Percentiles rank a stretch among this genome's conserved stretches.
Conservation (phyloP, 2,113 vertebrate genomes). For the Corvus cornix region DNA sequence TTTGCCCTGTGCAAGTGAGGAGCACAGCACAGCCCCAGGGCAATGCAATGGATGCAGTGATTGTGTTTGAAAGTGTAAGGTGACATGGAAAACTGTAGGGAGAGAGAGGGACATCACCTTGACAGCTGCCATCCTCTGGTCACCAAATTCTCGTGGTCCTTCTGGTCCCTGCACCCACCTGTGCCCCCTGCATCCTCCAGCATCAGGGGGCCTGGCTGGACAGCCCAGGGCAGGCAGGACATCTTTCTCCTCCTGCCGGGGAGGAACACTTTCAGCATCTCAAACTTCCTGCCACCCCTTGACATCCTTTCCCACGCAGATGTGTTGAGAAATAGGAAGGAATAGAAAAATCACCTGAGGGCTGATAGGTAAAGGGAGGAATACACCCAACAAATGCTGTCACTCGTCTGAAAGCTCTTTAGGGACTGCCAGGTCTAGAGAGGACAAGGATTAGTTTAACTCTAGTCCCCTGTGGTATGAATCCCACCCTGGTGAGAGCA, state of each 20-base stretch:
- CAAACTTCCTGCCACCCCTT: not conserved
- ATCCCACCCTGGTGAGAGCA: not conserved
- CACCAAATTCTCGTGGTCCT: not conserved
- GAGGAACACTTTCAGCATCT: not conserved
- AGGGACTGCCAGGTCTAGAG: not conserved
- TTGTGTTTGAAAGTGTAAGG: not conserved
- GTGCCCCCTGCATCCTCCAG: not conserved
- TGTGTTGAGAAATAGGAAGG: not conserved
- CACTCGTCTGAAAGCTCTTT: not conserved
- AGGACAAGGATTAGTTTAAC: not conserved
- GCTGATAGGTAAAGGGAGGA: not conserved
- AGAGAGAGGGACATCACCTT: not conserved
- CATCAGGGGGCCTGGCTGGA: not conserved
- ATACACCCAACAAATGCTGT: not conserved
- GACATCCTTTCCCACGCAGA: not conserved
- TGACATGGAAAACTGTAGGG: not conserved
- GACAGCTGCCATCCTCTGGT: not conserved
- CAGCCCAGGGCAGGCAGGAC: not conserved
- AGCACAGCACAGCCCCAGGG: not conserved
- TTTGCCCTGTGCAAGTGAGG: not conserved
- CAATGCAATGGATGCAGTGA: fast-evolving
- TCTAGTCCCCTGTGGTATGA: fast-evolving
- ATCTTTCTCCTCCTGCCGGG: not conserved
- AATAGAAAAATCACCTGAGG: not conserved
- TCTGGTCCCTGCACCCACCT: not conserved